phyloP scores from a whole-genome alignment of 2,113 vertebrate species.

The Notothenia rossii region DNA sequence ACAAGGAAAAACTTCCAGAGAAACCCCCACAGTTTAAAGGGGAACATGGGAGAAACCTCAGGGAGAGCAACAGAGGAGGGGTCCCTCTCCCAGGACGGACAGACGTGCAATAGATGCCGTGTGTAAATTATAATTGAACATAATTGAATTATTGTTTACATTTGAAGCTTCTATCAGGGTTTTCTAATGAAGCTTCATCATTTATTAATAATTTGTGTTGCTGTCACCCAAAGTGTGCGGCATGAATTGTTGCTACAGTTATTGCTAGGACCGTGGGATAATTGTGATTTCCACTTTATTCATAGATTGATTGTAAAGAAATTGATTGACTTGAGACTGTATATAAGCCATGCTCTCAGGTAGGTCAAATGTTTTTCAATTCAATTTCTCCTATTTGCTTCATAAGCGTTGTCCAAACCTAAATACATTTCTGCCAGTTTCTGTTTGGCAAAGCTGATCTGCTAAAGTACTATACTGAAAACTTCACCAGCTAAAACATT shows the following conservation, averaged over 20 bases:
- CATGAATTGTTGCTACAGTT: constrained; percentile 6
- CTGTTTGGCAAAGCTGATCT: constrained; percentile 36
- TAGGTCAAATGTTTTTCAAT: constrained; percentile 38
- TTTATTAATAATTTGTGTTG: too few species aligned
- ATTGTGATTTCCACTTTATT: constrained; percentile 18
- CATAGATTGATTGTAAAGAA: constrained; percentile 7
- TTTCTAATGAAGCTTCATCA: too few species aligned
- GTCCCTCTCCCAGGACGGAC: too few species aligned
- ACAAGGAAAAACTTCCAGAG: too few species aligned
- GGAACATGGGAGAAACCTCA: too few species aligned
- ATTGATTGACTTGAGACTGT: constrained; percentile 4
- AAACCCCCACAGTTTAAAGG: too few species aligned
- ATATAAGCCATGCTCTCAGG: constrained; percentile 7
- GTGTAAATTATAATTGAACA: too few species aligned
- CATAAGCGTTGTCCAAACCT: constrained; percentile 1
- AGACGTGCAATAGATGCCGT: too few species aligned
- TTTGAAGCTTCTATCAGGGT: too few species aligned
- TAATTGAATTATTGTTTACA: too few species aligned
- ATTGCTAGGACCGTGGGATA: not conserved
- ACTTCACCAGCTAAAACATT: constrained; percentile 42
- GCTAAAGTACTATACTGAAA: constrained; percentile 36
- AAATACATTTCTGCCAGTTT: constrained; percentile 15
- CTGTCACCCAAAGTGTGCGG: not conserved
- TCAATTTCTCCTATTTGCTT: constrained; percentile 14
- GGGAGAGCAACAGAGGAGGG: too few species aligned